Percentiles rank a stretch among this genome's conserved stretches.
Conservation (phyloP, 2,888 invertebrate species). For the Dynastes tityus region DNA sequence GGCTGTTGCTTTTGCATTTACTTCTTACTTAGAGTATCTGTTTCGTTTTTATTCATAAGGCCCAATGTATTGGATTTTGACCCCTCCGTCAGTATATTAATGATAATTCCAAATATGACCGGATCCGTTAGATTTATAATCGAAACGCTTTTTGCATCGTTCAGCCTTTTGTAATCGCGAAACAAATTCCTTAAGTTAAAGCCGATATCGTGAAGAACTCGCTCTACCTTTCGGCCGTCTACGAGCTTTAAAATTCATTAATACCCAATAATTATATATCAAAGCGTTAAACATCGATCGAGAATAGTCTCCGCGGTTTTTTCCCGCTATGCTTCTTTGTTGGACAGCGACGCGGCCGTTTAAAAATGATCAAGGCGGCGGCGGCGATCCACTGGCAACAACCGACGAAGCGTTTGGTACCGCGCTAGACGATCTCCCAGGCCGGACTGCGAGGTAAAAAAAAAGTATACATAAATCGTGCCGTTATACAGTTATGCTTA, state of each 20-base stretch:
- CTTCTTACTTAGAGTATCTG: no score
- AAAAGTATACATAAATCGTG: conserved; percentile 67
- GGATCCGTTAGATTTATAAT: no score
- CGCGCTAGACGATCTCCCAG: conserved; percentile 57
- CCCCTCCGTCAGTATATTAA: no score
- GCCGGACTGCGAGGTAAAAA: conserved; percentile 1
- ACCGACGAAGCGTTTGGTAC: conserved; percentile 61
- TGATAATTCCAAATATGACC: no score
- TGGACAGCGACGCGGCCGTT: conserved; percentile 6
- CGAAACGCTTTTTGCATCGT: no score
- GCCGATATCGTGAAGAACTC: no score
- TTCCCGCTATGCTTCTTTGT: background rate
- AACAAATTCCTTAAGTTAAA: no score
- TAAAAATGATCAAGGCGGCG: conserved; percentile 38
- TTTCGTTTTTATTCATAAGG: no score
- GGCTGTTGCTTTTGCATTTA: no score
- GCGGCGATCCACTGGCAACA: conserved; percentile 23
- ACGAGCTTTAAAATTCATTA: background rate
- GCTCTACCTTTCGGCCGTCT: no score
- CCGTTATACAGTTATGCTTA: conserved; percentile 59
- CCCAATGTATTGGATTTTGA: no score
- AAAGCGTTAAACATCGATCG: conserved; percentile 13
- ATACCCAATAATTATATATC: background rate
- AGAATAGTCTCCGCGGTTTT: background rate
- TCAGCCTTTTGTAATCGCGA: no score